These are phyloP conservation scores for Luffia ferchaultella DNA, from an alignment of 2,888 invertebrate genomes.

Conservation along the genomic window DNA sequence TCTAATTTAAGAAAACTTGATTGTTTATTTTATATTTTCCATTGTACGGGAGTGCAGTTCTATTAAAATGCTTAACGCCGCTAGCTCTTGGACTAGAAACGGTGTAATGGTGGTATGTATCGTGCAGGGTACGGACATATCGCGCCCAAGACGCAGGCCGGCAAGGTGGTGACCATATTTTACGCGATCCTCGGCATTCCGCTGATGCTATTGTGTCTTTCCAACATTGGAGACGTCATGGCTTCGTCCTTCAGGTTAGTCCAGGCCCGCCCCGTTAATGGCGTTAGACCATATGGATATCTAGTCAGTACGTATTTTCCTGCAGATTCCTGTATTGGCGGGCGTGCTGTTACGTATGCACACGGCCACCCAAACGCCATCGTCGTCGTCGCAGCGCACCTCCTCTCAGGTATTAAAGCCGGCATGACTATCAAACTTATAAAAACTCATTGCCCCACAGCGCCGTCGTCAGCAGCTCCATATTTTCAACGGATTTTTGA, in stretches of 20 bases:
- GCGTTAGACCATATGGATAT: neutral
- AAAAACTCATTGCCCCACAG: too few relatives aligned
- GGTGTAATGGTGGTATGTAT: too few relatives aligned
- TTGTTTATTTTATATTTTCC: too few relatives aligned
- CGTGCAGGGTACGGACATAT: conserved; percentile 95
- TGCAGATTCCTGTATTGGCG: conserved; percentile 90
- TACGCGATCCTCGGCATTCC: conserved; percentile 96
- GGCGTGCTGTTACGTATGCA: conserved; percentile 90
- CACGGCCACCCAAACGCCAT: conserved; percentile 73
- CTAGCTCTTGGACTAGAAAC: too few relatives aligned
- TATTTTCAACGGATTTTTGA: too few relatives aligned
- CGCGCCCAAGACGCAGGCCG: conserved; percentile 91
- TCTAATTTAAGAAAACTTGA: too few relatives aligned
- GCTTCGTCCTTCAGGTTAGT: conserved; percentile 87
- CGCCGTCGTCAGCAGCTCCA: too few relatives aligned
- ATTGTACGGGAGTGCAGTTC: too few relatives aligned
- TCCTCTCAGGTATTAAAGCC: neutral
- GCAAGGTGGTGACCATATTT: conserved; percentile 94
- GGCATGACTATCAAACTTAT: too few relatives aligned
- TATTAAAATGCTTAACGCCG: too few relatives aligned
- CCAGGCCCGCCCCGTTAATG: neutral
- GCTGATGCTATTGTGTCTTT: conserved; percentile 91
- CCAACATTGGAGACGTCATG: conserved; percentile 94
- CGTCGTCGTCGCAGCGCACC: conserved; percentile 21
- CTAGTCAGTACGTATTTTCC: neutral